Conservation (phyloP, 2,888 invertebrate genomes). For the Argyresthia goedartella region DNA sequence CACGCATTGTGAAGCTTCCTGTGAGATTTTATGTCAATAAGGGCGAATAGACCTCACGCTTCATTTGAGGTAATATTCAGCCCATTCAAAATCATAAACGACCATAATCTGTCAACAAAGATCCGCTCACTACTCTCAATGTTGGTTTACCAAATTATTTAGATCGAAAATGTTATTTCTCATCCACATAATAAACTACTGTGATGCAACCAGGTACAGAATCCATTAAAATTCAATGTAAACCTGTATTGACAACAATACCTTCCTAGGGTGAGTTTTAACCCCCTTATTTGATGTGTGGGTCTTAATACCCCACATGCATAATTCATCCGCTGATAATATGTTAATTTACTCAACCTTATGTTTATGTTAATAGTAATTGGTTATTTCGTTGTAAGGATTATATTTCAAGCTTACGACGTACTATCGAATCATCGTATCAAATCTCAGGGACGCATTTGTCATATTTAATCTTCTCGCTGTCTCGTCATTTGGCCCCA, state of each 20-base stretch:
- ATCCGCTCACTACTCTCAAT: slow-evolving; percentile 2
- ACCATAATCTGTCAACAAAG: slow-evolving; percentile 23
- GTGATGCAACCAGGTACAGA: neutral
- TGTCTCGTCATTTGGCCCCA: too few relatives aligned
- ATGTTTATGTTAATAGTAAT: slow-evolving; percentile 67
- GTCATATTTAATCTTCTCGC: slow-evolving; percentile 34
- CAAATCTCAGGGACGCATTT: slow-evolving; percentile 42
- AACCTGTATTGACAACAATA: slow-evolving; percentile 21
- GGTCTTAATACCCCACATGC: slow-evolving; percentile 39
- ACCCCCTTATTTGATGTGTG: slow-evolving; percentile 38
- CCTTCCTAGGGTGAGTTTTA: slow-evolving; percentile 21
- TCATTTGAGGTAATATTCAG: slow-evolving; percentile 34
- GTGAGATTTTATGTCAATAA: slow-evolving; percentile 11
- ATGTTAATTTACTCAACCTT: slow-evolving; percentile 60
- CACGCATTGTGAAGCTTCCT: slow-evolving; percentile 28
- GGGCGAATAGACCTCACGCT: slow-evolving; percentile 28
- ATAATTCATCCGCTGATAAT: slow-evolving; percentile 56
- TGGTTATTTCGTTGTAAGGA: slow-evolving; percentile 59
- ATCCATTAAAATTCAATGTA: neutral
- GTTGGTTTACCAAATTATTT: too few relatives aligned
- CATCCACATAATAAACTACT: neutral
- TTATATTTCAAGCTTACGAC: slow-evolving; percentile 19
- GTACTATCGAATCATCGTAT: slow-evolving; percentile 28
- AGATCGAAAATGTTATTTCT: too few relatives aligned
- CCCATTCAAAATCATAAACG: slow-evolving; percentile 5